phyloP scores from a whole-genome alignment of 2,797 vertebrate genomes.

The Atherinosoma microstoma region DNA sequence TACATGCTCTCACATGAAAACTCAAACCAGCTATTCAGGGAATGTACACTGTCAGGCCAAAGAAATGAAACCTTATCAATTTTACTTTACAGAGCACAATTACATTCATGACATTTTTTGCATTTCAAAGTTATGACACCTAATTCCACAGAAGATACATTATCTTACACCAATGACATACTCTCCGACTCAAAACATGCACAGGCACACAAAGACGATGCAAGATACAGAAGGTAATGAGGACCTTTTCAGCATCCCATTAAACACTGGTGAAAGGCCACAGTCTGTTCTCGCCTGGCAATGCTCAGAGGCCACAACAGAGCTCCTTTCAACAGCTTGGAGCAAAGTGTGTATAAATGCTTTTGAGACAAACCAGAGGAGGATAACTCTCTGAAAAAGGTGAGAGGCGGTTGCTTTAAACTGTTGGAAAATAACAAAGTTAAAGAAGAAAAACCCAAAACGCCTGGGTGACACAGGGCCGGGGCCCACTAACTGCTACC shows the following conservation, averaged over 20 bases:
- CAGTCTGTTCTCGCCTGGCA: conserved; percentile 70
- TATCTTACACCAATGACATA: conserved; percentile 40
- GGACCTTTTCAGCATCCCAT: conserved; percentile 71
- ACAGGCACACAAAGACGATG: conserved; percentile 37
- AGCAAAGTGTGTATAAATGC: conserved; percentile 32
- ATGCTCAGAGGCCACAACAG: conserved; percentile 72
- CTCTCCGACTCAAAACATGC: conserved; percentile 25
- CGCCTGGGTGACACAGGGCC: conserved; percentile 23
- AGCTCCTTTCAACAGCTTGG: conserved; percentile 67
- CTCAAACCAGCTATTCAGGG: conserved; percentile 11
- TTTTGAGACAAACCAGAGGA: conserved; percentile 64
- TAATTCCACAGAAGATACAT: conserved; percentile 46
- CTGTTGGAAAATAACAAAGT: neutral
- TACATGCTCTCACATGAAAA: conserved; percentile 3
- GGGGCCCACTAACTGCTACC: conserved; percentile 20
- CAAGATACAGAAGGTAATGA: conserved; percentile 54
- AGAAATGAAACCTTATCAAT: conserved; percentile 43
- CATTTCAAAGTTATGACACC: conserved; percentile 51
- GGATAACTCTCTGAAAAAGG: conserved; percentile 58
- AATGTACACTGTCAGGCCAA: conserved; percentile 22
- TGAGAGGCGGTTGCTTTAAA: conserved; percentile 51
- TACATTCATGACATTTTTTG: conserved; percentile 62
- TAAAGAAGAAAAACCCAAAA: conserved; percentile 5
- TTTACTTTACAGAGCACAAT: conserved; percentile 26
- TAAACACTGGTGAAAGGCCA: conserved; percentile 72